Evolutionary conservation across 2,888 invertebrate species (phyloP), one percentile per base, ranked within the genome.

Genomic region (Tricholauxania praeusta): DNA sequence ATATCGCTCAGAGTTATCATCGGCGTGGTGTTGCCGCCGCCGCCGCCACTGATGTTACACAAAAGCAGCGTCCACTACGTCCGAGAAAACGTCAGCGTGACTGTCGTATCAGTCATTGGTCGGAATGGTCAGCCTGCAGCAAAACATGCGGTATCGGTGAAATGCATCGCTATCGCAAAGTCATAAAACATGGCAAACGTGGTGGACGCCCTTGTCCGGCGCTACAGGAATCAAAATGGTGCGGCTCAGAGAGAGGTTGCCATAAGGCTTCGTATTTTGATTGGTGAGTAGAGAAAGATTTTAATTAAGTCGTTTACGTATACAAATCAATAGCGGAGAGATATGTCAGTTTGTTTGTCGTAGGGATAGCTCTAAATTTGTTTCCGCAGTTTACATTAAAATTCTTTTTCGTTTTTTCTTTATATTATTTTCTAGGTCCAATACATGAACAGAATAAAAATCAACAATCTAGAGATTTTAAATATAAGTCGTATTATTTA

Each of bases 71-170:
- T 19, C 81, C 83, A 48, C 73, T 75, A 67, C 83, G 83, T 73
- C 70, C 77, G 69, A 39, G 10, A 39, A 77, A 77, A 72, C 78
- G 90, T 83, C 91, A 93, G 71, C 90, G 94, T 80, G 94, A 96
- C 87, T 96, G 96, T 88, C 92, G 93, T 80, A 94, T 96, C 68
- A 91, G 93, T 77, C 92, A 93, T 78, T 96, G 96, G 96, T 93
- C 94, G 39, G 91, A 92, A 72, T 96, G 96, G 96, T 93, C 94
- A 82, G 89, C 92, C 12, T 97, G 97, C 89, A 94, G 93, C 87
- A 93, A 94, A 83, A 93, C 94, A 69, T 96, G 97, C 84, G 96
- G 96, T 77, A 96, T 96, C 75, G 97, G 97, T 32, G 94, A 95
- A 82, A 94, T 94, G 87, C 90, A 93, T 86, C 91, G 97, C 80